These are phyloP conservation scores for Lithophane ornitopus DNA, from an alignment of 2,888 invertebrate species.

Conservation along the genomic window DNA sequence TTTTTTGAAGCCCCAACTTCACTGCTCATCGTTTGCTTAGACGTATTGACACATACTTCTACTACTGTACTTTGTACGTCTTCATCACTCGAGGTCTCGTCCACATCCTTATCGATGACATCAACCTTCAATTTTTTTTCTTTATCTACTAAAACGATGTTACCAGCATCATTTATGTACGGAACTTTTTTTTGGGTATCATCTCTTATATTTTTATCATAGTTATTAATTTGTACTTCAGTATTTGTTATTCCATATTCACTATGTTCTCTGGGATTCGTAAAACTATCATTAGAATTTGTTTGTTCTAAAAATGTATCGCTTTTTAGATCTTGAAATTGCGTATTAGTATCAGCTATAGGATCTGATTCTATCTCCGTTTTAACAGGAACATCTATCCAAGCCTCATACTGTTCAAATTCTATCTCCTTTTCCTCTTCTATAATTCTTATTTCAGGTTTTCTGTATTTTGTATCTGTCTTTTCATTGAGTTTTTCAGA, in stretches of 20 bases:
- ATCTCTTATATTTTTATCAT: background rate
- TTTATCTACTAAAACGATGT: slow-evolving; percentile 10
- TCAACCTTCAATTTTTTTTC: background rate
- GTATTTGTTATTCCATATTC: background rate
- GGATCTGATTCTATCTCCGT: slow-evolving; percentile 32
- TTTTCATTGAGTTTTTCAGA: background rate
- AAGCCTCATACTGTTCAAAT: slow-evolving; percentile 17
- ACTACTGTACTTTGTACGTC: background rate
- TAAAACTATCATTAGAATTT: background rate
- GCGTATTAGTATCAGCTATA: slow-evolving; percentile 21
- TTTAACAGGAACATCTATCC: slow-evolving; percentile 38
- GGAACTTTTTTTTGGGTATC: background rate
- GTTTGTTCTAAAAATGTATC: background rate
- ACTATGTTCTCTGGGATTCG: background rate
- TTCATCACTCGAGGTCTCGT: background rate
- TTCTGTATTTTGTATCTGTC: background rate
- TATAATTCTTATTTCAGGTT: background rate
- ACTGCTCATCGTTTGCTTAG: background rate
- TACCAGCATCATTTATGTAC: background rate
- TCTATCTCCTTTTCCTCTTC: background rate
- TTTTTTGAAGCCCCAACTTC: background rate
- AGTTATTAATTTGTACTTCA: background rate
- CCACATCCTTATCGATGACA: background rate
- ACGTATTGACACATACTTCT: background rate
- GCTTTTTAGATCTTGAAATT: background rate